Conservation (phyloP, 1,140 invertebrate genomes). For the Orius laevigatus region DNA sequence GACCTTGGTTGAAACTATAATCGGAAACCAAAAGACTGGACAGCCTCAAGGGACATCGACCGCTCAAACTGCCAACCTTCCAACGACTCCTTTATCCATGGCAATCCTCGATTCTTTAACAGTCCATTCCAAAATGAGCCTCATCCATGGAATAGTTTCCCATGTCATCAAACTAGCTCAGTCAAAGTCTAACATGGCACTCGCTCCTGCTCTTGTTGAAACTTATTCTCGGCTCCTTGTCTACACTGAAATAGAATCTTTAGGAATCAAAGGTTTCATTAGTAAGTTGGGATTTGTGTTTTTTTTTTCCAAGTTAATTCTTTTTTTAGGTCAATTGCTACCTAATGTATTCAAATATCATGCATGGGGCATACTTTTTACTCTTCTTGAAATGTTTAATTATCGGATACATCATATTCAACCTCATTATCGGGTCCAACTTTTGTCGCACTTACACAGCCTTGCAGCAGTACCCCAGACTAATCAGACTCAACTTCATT, state of each 20-base stretch:
- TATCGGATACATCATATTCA: constrained; percentile 92
- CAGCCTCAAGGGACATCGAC: constrained; percentile 27
- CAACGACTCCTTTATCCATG: constrained; percentile 77
- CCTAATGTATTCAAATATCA: constrained; percentile 82
- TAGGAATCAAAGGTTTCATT: constrained; percentile 93
- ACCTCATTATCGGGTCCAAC: constrained; percentile 81
- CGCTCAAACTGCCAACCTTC: constrained; percentile 33
- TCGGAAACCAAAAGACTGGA: constrained; percentile 32
- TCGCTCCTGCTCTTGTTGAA: constrained; percentile 84
- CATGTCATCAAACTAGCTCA: constrained; percentile 78
- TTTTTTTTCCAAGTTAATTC: constrained; percentile 7
- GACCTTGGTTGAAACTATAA: constrained; percentile 71
- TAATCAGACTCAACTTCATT: constrained; percentile 85
- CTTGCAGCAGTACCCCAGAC: constrained; percentile 78
- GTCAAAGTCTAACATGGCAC: constrained; percentile 58
- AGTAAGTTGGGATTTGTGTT: constrained; percentile 40
- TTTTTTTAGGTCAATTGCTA: constrained; percentile 56
- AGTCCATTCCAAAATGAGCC: constrained; percentile 80
- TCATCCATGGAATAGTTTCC: constrained; percentile 87
- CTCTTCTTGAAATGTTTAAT: constrained; percentile 89
- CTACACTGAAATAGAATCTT: constrained; percentile 91
- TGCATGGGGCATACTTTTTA: constrained; percentile 88
- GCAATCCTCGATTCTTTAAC: constrained; percentile 87
- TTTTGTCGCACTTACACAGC: constrained; percentile 76
- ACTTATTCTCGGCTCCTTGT: constrained; percentile 85